These are phyloP conservation scores for Dasysyrphus tricinctus DNA, from an alignment of 2,888 invertebrate species.

Conservation along the genomic window DNA sequence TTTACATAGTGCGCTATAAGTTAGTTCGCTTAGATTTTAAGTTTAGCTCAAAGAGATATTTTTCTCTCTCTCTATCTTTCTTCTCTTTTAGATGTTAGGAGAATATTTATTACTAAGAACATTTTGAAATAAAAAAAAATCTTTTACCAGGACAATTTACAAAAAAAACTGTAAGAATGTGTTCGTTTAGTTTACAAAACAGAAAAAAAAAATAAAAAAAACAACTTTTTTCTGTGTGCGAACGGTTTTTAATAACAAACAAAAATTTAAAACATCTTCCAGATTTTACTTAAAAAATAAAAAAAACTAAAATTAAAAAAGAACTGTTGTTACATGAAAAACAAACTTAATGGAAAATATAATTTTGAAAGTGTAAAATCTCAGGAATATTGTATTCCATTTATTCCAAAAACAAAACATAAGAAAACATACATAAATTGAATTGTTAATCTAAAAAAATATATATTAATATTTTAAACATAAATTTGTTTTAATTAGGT, in stretches of 20 bases:
- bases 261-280: slow-evolving; percentile 64
- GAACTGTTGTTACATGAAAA: slow-evolving; percentile 48
- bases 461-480: slow-evolving; percentile 13
- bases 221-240: slow-evolving; percentile 65
- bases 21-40: slow-evolving; percentile 74
- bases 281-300: slow-evolving; percentile 60
- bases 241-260: slow-evolving; percentile 71
- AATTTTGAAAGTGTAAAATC: slow-evolving; percentile 67
- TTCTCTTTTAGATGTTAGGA: slow-evolving; percentile 74
- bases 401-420: slow-evolving; percentile 60
- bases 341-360: slow-evolving; percentile 61
- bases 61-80: slow-evolving; percentile 70
- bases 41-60: slow-evolving; percentile 74
- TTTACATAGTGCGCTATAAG: slow-evolving; percentile 66
- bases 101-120: slow-evolving; percentile 64
- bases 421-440: slow-evolving; percentile 31
- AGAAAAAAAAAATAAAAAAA: slow-evolving; percentile 46
- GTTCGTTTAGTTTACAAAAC: slow-evolving; percentile 75
- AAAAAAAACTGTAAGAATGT: slow-evolving; percentile 61
- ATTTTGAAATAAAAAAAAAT: slow-evolving; percentile 37
- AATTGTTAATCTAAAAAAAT: slow-evolving; percentile 63
- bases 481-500: slow-evolving; percentile 27
- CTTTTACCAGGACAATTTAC: slow-evolving; percentile 67
- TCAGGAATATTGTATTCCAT: slow-evolving; percentile 75
- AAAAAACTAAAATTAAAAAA: slow-evolving; percentile 45